Evolutionary conservation across 2,888 invertebrate genomes (phyloP).

Genomic region (Oscheius sp.): DNA sequence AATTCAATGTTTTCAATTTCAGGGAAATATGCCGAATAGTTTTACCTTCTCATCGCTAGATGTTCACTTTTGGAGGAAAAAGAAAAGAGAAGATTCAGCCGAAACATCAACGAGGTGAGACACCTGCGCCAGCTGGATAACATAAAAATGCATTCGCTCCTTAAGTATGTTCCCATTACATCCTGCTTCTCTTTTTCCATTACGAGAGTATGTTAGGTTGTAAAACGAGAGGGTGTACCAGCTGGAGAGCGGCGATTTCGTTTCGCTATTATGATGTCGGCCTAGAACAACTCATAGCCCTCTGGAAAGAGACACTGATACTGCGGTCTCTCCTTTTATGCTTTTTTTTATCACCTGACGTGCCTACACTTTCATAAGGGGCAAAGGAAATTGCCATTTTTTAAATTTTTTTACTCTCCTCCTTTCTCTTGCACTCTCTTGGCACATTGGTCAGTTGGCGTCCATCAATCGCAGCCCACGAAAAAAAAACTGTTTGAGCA

Average conservation of each 20-base stretch:
- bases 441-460: conserved; percentile 24
- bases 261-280: too few relatives aligned
- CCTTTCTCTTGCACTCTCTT: background rate
- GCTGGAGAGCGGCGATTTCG: conserved; percentile 6
- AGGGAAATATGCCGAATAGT: conserved; percentile 10
- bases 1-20: background rate
- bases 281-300: too few relatives aligned
- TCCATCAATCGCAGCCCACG: conserved; percentile 16
- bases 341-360: conserved; percentile 10
- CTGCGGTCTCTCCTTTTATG: too few relatives aligned
- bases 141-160: background rate
- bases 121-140: background rate
- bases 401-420: background rate
- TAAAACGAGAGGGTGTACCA: conserved; percentile 25
- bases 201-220: too few relatives aligned
- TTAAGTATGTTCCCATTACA: background rate
- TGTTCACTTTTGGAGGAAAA: conserved; percentile 32
- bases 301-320: too few relatives aligned
- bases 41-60: conserved; percentile 22
- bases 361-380: background rate
- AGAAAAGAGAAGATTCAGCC: conserved; percentile 1
- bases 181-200: too few relatives aligned
- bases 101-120: conserved; percentile 3
- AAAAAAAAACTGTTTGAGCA: conserved; percentile 27
- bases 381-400: too few relatives aligned